phyloP scores from a whole-genome alignment of 1,140 invertebrate genomes.

The Neuroterus valhalla region DNA sequence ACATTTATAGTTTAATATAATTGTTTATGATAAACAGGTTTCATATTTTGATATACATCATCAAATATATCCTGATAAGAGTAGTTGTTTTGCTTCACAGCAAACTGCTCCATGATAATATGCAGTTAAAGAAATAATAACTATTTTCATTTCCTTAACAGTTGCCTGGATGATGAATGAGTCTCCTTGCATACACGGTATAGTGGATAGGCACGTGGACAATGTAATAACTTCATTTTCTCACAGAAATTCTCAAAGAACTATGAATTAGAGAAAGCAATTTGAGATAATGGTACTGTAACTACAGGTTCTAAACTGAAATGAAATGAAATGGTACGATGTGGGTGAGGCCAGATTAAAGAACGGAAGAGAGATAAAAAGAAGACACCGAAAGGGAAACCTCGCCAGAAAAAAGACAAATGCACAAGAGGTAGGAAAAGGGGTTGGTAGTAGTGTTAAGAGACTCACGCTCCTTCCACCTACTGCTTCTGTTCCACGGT shows the following conservation, averaged over 20 bases:
- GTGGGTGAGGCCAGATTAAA: too few species aligned
- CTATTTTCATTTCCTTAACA: neutral
- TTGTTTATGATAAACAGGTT: too few species aligned
- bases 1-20: too few species aligned
- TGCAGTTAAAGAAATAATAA: neutral
- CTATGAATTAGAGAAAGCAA: constrained; percentile 53
- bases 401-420: constrained; percentile 38
- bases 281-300: constrained; percentile 51
- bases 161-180: too few species aligned
- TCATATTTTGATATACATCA: too few species aligned
- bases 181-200: neutral
- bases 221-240: constrained; percentile 15
- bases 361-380: constrained; percentile 32
- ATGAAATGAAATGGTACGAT: constrained; percentile 29
- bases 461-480: constrained; percentile 40
- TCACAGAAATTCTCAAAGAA: constrained; percentile 45
- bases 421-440: constrained; percentile 37
- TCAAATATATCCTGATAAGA: too few species aligned
- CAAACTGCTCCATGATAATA: neutral
- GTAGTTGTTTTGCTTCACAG: too few species aligned
- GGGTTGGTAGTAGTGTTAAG: constrained; percentile 23
- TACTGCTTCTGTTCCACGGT: constrained; percentile 35
- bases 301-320: constrained; percentile 30
- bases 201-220: neutral
- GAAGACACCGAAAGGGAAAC: constrained; percentile 21